Conservation (phyloP, 1,140 invertebrate species). For the Scaptomyza pallida region DNA sequence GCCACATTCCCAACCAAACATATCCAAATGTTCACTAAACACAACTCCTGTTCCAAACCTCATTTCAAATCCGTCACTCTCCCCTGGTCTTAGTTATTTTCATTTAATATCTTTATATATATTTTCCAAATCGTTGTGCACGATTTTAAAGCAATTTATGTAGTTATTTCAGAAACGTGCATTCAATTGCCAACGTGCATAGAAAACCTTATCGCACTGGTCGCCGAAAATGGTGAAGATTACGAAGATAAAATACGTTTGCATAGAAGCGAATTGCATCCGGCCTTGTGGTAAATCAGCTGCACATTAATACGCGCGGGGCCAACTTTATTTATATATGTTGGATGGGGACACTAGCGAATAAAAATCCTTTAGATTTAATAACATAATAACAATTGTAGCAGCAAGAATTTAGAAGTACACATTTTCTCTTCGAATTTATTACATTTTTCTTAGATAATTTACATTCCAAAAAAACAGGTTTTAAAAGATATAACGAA, state of each 20-base stretch:
- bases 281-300: conserved; percentile 83
- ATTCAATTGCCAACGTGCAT: conserved; percentile 83
- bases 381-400: too few species aligned
- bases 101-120: conserved; percentile 51
- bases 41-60: conserved; percentile 12
- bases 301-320: conserved; percentile 46
- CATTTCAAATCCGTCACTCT: conserved; percentile 16
- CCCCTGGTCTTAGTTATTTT: conserved; percentile 43
- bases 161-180: conserved; percentile 84
- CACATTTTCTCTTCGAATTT: too few species aligned
- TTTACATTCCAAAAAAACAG: too few species aligned
- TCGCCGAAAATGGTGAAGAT: conserved; percentile 83
- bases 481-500: too few species aligned
- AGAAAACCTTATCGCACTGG: conserved; percentile 83
- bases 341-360: background rate
- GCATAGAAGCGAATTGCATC: conserved; percentile 82
- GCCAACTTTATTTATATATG: background rate
- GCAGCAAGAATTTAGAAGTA: too few species aligned
- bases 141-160: conserved; percentile 84
- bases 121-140: conserved; percentile 70
- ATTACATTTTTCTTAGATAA: too few species aligned
- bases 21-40: background rate
- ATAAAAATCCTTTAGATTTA: too few species aligned
- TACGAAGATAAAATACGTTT: conserved; percentile 84
- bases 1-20: conserved; percentile 24